phyloP scores from a whole-genome alignment of 2,888 invertebrate genomes.

The Amphipoea lucens region DNA sequence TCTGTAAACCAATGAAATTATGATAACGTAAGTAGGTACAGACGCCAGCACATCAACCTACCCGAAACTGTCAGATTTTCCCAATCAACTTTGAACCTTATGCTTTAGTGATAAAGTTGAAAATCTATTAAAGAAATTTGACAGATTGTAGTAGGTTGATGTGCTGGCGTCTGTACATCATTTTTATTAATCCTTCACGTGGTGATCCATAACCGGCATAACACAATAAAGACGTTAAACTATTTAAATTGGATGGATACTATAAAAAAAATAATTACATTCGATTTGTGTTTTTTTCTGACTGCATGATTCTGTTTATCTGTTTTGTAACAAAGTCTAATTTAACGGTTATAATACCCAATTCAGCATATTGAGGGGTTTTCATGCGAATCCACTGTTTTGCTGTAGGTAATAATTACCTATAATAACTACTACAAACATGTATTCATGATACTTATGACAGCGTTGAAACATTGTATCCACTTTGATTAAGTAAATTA shows the following conservation, averaged over 20 bases:
- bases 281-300: neutral
- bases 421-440: conserved; percentile 30
- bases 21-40: too few relatives aligned
- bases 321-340: neutral
- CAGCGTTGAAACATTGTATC: conserved; percentile 58
- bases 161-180: too few relatives aligned
- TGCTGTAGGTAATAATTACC: conserved; percentile 29
- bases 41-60: too few relatives aligned
- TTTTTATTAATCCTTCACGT: neutral
- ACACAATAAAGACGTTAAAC: neutral
- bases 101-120: too few relatives aligned
- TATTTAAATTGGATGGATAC: neutral
- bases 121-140: too few relatives aligned
- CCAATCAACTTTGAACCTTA: too few relatives aligned
- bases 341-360: neutral
- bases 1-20: neutral
- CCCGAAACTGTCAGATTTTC: too few relatives aligned
- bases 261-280: conserved; percentile 13
- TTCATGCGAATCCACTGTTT: conserved; percentile 20
- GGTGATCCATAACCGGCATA: neutral
- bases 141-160: too few relatives aligned
- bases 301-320: neutral
- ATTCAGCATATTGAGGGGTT: neutral
- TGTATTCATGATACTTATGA: conserved; percentile 48
- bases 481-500: conserved; percentile 58